Conservation (phyloP, 1,140 invertebrate species). For the Philotrypesis tridentata region DNA sequence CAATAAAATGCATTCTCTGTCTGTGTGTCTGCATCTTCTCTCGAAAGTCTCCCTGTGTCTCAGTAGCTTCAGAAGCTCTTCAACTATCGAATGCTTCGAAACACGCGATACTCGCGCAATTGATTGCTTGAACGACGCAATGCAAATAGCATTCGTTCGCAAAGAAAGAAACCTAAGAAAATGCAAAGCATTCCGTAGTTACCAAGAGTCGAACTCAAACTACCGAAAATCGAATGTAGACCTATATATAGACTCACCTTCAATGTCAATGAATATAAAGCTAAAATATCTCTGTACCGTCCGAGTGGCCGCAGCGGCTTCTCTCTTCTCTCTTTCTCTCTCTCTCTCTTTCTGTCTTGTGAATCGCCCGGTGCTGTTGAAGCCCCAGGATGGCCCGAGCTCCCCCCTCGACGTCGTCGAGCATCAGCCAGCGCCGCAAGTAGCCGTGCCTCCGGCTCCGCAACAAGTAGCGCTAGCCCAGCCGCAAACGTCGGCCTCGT, state of each 20-base stretch:
- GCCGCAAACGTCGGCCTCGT: background rate
- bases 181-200: background rate
- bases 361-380: conserved; percentile 21
- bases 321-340: background rate
- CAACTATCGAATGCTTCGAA: background rate
- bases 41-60: background rate
- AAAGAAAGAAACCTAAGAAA: too few relatives aligned
- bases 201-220: background rate
- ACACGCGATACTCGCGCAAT: too few relatives aligned
- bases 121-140: too few relatives aligned
- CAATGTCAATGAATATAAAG: background rate
- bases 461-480: conserved; percentile 1
- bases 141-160: too few relatives aligned
- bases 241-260: background rate
- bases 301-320: background rate
- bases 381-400: conserved; percentile 13
- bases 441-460: background rate
- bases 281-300: background rate
- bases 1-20: background rate
- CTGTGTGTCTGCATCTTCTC: background rate
- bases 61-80: background rate
- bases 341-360: background rate
- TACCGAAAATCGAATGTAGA: background rate
- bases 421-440: background rate
- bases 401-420: background rate